Evolutionary conservation across 2,888 invertebrate species (phyloP).

Genomic region (Cistogaster globosa): DNA sequence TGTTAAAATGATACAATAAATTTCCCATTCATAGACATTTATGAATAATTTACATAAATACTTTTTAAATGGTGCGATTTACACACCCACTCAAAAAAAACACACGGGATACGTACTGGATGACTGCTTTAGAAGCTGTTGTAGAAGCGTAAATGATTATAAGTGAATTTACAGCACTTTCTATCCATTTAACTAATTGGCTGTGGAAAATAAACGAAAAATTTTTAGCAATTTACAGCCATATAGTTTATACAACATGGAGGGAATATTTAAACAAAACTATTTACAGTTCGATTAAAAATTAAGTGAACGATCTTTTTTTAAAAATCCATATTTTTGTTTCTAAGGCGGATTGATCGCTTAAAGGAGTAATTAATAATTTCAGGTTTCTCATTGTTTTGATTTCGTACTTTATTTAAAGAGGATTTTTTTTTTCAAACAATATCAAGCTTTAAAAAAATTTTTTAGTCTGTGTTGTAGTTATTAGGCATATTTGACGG

Average conservation of each 20-base stretch:
- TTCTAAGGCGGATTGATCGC: too few relatives aligned
- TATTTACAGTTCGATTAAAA: slow-evolving; percentile 11
- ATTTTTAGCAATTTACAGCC: slow-evolving; percentile 17
- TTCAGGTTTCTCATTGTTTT: too few relatives aligned
- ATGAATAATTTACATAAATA: slow-evolving; percentile 9
- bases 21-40: not conserved
- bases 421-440: too few relatives aligned
- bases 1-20: slow-evolving; percentile 7
- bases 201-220: slow-evolving; percentile 41
- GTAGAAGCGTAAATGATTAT: slow-evolving; percentile 15
- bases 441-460: too few relatives aligned
- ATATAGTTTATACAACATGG: not conserved
- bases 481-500: too few relatives aligned
- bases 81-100: slow-evolving; percentile 22
- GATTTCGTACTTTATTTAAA: too few relatives aligned
- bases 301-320: not conserved
- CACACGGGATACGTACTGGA: slow-evolving; percentile 2
- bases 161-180: slow-evolving; percentile 24
- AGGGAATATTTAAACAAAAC: not conserved
- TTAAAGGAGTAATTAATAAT: too few relatives aligned
- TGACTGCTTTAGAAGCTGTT: slow-evolving; percentile 15
- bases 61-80: slow-evolving; percentile 11
- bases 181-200: slow-evolving; percentile 51
- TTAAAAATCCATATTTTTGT: too few relatives aligned
- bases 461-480: too few relatives aligned